Evolutionary conservation across 1,140 invertebrate species (phyloP).

Genomic region (Onthophagus taurus): DNA sequence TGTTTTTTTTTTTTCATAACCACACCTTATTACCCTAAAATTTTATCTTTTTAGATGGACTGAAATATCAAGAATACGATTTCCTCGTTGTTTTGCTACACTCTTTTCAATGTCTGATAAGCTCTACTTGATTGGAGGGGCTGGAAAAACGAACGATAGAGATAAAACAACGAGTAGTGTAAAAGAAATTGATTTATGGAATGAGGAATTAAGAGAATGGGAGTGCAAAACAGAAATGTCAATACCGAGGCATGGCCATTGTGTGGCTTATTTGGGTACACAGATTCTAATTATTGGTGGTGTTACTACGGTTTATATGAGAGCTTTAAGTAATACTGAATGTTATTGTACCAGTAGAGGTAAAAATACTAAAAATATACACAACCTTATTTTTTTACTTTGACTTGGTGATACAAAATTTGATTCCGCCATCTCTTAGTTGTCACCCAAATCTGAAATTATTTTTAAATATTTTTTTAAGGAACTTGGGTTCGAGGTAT

Average conservation of each 20-base stretch:
- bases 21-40: too few relatives aligned
- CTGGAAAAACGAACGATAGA: conserved; percentile 41
- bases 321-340: conserved; percentile 48
- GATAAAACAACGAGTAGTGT: conserved; percentile 46
- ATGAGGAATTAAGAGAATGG: conserved; percentile 43
- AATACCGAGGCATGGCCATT: conserved; percentile 51
- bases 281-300: conserved; percentile 52
- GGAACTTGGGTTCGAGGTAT: conserved; percentile 47
- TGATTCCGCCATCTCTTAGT: too few relatives aligned
- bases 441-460: too few relatives aligned
- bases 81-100: conserved; percentile 44
- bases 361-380: conserved; percentile 18
- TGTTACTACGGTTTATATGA: conserved; percentile 50
- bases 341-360: conserved; percentile 47
- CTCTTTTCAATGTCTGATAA: conserved; percentile 47
- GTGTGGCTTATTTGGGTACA: conserved; percentile 46
- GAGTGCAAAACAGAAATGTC: conserved; percentile 44
- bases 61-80: conserved; percentile 38
- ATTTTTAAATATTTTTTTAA: conserved; percentile 14
- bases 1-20: background rate
- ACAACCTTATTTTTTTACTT: background rate
- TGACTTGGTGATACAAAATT: background rate
- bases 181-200: conserved; percentile 47
- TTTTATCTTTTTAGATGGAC: conserved; percentile 43
- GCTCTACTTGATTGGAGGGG: conserved; percentile 50